Percentiles rank a stretch among this genome's conserved stretches.
Conservation (phyloP, 2,888 invertebrate species). For the Mesoligia furuncula region DNA sequence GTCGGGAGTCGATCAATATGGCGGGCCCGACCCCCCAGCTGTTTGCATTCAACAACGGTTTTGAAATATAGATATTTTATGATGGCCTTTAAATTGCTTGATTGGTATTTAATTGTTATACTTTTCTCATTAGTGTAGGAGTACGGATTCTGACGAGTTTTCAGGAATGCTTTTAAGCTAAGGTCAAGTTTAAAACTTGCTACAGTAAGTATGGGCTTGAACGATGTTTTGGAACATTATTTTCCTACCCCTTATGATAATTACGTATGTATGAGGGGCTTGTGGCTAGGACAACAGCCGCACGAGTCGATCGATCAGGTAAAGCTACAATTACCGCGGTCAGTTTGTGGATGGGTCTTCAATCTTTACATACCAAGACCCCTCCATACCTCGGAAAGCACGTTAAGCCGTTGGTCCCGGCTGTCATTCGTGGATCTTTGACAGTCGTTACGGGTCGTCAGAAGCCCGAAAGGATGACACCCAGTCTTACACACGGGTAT, state of each 20-base stretch:
- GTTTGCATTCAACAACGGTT: constrained; percentile 26
- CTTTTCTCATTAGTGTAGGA: constrained; percentile 12
- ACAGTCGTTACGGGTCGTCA: neutral
- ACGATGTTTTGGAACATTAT: neutral
- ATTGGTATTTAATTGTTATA: constrained; percentile 37
- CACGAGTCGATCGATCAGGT: neutral
- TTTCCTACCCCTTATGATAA: no score
- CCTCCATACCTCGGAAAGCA: no score
- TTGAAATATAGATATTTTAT: constrained; percentile 21
- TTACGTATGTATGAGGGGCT: neutral
- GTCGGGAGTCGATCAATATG: constrained; percentile 62
- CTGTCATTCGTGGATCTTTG: neutral
- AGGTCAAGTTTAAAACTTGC: constrained; percentile 5
- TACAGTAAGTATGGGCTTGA: neutral
- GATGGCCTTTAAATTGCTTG: constrained; percentile 3
- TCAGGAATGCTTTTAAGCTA: neutral
- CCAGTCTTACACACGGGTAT: no score
- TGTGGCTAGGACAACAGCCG: neutral
- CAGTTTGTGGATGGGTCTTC: neutral
- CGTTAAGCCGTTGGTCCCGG: no score
- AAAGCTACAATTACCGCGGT: neutral
- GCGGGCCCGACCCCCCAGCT: constrained; percentile 46
- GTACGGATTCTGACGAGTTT: neutral
- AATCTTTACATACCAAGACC: neutral
- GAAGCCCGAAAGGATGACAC: neutral